A percentile compares a stretch with the other conserved stretches of the same genome.
Conservation (phyloP, 30 jellyfish, hydroid and myxozoan species). For the Cassiopea xamachana region DNA sequence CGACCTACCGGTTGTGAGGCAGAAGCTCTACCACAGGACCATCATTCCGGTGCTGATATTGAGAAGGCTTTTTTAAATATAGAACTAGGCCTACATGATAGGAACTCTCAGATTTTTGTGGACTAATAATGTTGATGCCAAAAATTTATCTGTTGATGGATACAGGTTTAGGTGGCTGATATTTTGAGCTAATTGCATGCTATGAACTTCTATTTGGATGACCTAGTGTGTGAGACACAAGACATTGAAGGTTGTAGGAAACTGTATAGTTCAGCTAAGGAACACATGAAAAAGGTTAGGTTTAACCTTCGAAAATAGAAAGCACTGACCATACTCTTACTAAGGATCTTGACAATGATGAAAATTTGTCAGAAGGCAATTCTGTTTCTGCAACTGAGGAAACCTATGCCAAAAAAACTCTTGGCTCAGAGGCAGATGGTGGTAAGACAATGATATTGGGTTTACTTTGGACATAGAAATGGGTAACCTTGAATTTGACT, state of each 20-base stretch:
- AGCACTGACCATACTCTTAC: constrained; percentile 21
- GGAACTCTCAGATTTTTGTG: background rate
- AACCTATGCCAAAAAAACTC: constrained; percentile 47
- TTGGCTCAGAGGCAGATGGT: constrained; percentile 31
- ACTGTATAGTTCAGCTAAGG: constrained; percentile 27
- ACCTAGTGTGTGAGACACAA: constrained; percentile 42
- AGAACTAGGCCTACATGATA: background rate
- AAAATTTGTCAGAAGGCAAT: background rate
- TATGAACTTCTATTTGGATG: constrained; percentile 49
- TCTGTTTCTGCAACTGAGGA: constrained; percentile 17
- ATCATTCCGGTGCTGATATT: background rate
- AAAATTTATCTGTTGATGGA: background rate
- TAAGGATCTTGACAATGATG: background rate
- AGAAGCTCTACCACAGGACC: too few species aligned
- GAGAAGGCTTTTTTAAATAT: background rate
- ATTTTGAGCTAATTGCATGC: constrained; percentile 15
- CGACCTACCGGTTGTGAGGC: too few species aligned
- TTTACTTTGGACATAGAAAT: constrained; percentile 40
- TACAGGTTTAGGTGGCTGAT: constrained; percentile 1
- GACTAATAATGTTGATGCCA: background rate
- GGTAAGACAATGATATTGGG: constrained; percentile 54
- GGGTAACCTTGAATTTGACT: constrained; percentile 51
- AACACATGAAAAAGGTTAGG: constrained; percentile 47
- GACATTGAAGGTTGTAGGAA: constrained; percentile 35
- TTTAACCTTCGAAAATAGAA: constrained; percentile 45